Conservation (phyloP, 2,113 vertebrate species). For the Cynoglossus semilaevis region DNA sequence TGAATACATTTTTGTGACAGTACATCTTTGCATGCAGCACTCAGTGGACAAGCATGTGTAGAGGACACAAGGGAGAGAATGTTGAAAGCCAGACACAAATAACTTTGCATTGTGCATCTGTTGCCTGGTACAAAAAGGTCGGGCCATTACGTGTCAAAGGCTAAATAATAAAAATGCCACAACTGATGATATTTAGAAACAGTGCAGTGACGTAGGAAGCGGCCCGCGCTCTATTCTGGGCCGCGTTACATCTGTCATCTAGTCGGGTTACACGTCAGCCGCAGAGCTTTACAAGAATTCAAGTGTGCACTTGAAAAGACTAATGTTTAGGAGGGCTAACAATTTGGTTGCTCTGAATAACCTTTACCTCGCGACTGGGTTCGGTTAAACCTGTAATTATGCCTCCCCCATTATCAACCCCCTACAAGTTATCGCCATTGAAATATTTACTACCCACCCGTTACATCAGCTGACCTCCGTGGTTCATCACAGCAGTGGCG, state of each 20-base stretch:
- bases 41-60: background rate
- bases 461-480: conserved; percentile 26
- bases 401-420: too few species aligned
- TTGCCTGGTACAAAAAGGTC: conserved; percentile 38
- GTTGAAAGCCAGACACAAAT: background rate
- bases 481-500: conserved; percentile 18
- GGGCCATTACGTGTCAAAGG: conserved; percentile 39
- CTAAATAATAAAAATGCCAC: conserved; percentile 45
- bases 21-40: background rate
- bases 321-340: background rate
- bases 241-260: too few species aligned
- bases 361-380: conserved; percentile 1
- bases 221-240: background rate
- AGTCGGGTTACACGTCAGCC: too few species aligned
- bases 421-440: too few species aligned
- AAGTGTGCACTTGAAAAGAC: background rate
- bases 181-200: conserved; percentile 28
- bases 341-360: conserved; percentile 1
- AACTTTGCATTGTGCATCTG: conserved; percentile 20
- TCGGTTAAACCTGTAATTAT: conserved; percentile 16
- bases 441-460: background rate
- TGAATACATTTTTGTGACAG: background rate
- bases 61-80: too few species aligned
- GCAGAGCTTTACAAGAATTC: too few species aligned
- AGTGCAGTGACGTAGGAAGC: background rate